These are phyloP conservation scores for Oligia strigilis DNA, from an alignment of 2,888 invertebrate genomes.

Conservation along the genomic window DNA sequence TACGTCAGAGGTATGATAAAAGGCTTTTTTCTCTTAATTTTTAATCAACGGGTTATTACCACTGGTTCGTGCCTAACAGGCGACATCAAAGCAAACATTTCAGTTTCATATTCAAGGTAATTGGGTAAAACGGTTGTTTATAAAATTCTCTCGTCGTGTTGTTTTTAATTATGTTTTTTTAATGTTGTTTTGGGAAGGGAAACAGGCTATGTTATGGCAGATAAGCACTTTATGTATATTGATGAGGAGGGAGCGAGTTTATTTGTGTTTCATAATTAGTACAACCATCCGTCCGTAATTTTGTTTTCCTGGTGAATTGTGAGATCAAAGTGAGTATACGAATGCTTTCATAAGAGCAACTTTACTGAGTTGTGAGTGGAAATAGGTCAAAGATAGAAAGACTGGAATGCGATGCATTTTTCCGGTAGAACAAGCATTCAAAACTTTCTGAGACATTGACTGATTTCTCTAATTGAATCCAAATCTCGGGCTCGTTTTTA, in stretches of 20 bases:
- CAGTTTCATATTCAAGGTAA: conserved; percentile 57
- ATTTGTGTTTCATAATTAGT: conserved; percentile 50
- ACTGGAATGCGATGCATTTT: conserved; percentile 41
- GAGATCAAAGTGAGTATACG: conserved; percentile 43
- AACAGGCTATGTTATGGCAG: conserved; percentile 32
- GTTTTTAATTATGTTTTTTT: conserved; percentile 61
- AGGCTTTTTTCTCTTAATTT: conserved; percentile 46
- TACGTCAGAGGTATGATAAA: conserved; percentile 39
- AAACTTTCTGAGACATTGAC: conserved; percentile 43
- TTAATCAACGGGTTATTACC: conserved; percentile 60
- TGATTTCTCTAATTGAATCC: conserved; percentile 25
- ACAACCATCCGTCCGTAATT: conserved; percentile 12
- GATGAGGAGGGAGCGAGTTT: conserved; percentile 32
- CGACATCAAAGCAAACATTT: conserved; percentile 66
- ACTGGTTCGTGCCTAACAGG: conserved; percentile 36
- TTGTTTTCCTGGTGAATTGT: conserved; percentile 23
- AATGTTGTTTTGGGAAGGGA: conserved; percentile 29
- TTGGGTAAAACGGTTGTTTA: conserved; percentile 52
- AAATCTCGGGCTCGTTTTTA: background rate
- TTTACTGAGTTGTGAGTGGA: conserved; percentile 24
- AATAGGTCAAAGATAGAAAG: conserved; percentile 49
- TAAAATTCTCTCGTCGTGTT: conserved; percentile 51
- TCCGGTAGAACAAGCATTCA: conserved; percentile 20
- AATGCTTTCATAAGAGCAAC: conserved; percentile 21
- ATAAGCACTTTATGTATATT: conserved; percentile 51